These are phyloP conservation scores for Sphenopsis melanotis DNA, from an alignment of 2,797 vertebrate species.

Conservation along the genomic window DNA sequence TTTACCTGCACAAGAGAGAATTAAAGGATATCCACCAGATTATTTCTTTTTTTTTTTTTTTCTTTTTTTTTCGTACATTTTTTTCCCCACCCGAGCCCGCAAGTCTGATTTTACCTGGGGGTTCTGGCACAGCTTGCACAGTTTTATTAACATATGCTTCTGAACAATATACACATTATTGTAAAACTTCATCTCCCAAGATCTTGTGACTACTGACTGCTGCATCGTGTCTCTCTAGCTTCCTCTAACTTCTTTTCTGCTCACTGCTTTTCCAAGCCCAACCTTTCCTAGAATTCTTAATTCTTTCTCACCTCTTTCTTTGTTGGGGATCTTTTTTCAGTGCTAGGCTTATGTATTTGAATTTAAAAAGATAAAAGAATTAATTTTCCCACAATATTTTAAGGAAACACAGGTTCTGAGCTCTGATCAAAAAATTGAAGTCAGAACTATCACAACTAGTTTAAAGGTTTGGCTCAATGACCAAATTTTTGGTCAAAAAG, in stretches of 20 bases:
- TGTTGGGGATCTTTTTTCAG: not conserved
- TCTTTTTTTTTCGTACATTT: accelerated
- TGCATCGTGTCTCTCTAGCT: not conserved
- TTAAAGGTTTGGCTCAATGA: not conserved
- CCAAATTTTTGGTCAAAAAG: no score
- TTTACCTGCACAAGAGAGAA: slow-evolving; percentile 82
- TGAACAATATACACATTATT: not conserved
- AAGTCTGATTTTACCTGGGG: not conserved
- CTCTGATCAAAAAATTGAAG: not conserved
- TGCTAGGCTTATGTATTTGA: not conserved
- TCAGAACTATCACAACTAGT: not conserved
- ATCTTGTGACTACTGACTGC: not conserved
- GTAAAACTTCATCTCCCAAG: not conserved
- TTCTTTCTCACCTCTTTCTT: not conserved
- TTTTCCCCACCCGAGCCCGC: not conserved
- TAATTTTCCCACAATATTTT: not conserved
- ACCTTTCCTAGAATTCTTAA: not conserved
- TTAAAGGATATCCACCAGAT: not conserved
- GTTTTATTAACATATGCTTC: not conserved
- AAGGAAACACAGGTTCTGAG: not conserved
- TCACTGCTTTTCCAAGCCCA: not conserved
- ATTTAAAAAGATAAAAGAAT: not conserved
- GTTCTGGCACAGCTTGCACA: not conserved
- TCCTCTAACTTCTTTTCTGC: not conserved
- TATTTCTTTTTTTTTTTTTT: accelerated